phyloP scores from a whole-genome alignment of 2,888 invertebrate species.

The Camptogramma bilineatum region DNA sequence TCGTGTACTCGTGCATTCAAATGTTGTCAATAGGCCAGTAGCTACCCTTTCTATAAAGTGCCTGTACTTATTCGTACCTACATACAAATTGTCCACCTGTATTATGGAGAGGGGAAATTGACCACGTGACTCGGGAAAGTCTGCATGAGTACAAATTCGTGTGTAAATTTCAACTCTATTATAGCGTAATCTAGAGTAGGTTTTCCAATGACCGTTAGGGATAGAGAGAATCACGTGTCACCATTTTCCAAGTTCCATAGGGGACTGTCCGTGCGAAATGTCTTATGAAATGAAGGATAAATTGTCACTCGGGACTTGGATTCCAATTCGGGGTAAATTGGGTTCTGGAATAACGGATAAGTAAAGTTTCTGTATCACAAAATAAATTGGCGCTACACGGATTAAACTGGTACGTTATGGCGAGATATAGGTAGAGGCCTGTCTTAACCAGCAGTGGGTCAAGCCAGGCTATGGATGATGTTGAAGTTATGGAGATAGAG shows the following conservation, averaged over 20 bases:
- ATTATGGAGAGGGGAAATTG: constrained; percentile 60
- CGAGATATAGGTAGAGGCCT: too few relatives aligned
- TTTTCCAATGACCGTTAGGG: constrained; percentile 32
- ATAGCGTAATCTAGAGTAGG: constrained; percentile 39
- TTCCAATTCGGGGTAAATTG: constrained; percentile 43
- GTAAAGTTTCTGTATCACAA: neutral
- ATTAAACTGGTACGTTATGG: too few relatives aligned
- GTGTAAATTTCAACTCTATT: constrained; percentile 43
- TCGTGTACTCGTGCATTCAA: constrained; percentile 28
- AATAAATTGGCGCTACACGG: too few relatives aligned
- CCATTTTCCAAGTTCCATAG: constrained; percentile 58
- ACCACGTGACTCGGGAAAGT: constrained; percentile 57
- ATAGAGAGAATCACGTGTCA: constrained; percentile 55
- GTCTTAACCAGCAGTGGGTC: too few relatives aligned
- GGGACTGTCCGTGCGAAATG: constrained; percentile 67
- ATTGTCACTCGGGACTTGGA: constrained; percentile 61
- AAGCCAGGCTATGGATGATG: too few relatives aligned
- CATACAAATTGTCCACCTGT: constrained; percentile 38
- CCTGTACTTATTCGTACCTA: constrained; percentile 12
- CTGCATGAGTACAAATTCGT: constrained; percentile 22
- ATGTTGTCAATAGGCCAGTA: constrained; percentile 43
- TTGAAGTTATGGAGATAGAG: too few relatives aligned
- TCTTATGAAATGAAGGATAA: constrained; percentile 67
- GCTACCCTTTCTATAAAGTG: constrained; percentile 31
- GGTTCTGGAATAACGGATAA: constrained; percentile 30